phyloP scores from a whole-genome alignment of 2,113 vertebrate genomes.

The Nothobranchius furzeri region DNA sequence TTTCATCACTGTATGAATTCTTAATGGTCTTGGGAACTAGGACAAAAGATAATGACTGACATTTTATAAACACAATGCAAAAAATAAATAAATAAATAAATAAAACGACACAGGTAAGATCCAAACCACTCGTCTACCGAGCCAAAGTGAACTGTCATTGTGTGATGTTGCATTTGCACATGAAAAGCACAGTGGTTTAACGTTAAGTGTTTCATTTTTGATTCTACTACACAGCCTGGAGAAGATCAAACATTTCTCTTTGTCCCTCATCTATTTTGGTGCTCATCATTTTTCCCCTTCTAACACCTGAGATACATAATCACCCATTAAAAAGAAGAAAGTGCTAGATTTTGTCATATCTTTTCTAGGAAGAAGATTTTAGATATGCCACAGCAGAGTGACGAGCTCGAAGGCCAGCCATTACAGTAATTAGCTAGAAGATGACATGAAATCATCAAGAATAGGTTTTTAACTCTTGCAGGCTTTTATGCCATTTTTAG shows the following conservation, averaged over 20 bases:
- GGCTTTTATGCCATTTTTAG: conserved; percentile 18
- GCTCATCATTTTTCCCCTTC: conserved; percentile 66
- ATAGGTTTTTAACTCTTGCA: neutral
- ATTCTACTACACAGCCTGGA: conserved; percentile 60
- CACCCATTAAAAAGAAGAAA: conserved; percentile 70
- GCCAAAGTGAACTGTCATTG: conserved; percentile 70
- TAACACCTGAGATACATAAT: conserved; percentile 77
- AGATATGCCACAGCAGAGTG: conserved; percentile 50
- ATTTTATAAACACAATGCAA: conserved; percentile 30
- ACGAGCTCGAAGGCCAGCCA: conserved; percentile 42
- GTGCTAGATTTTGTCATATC: conserved; percentile 58
- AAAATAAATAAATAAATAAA: conserved; percentile 39
- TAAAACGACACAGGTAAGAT: conserved; percentile 49
- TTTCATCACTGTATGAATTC: conserved; percentile 52
- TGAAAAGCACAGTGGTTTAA: conserved; percentile 70
- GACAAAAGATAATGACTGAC: conserved; percentile 67
- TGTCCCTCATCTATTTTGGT: conserved; percentile 79
- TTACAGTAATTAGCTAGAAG: conserved; percentile 45
- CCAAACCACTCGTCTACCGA: conserved; percentile 53
- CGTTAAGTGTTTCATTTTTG: conserved; percentile 74
- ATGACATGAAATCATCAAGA: conserved; percentile 33
- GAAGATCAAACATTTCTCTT: conserved; percentile 73
- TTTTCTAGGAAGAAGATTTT: conserved; percentile 42
- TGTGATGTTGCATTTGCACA: conserved; percentile 79
- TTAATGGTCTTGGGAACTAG: conserved; percentile 57